Percentiles rank a stretch among this genome's conserved stretches.
These are phyloP conservation scores for Copsychus sechellarum DNA, from an alignment of 2,113 vertebrate species.

Conservation along the genomic window DNA sequence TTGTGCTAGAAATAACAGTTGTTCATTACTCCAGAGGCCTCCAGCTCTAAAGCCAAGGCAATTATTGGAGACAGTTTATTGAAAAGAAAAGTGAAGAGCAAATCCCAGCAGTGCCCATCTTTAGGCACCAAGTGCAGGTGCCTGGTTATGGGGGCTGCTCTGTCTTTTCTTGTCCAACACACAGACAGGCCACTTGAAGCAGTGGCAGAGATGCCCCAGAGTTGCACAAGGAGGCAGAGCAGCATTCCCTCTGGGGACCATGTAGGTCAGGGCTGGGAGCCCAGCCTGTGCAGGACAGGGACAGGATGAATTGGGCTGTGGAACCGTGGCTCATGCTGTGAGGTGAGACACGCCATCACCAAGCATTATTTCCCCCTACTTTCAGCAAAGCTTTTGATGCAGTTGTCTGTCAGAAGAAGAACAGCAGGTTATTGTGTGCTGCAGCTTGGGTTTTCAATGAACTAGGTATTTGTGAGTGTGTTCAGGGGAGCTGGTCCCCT, in stretches of 20 bases:
- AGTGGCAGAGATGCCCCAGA: not conserved
- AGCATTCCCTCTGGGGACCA: not conserved
- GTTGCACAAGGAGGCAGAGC: not conserved
- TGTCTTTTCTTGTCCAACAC: not conserved
- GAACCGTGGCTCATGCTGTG: rapidly evolving
- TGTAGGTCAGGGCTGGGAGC: not conserved
- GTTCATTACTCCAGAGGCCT: constrained; percentile 35
- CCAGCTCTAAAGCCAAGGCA: constrained; percentile 11
- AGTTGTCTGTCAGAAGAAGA: not conserved
- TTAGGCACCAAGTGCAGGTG: not conserved
- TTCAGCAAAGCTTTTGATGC: not conserved
- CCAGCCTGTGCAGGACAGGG: rapidly evolving
- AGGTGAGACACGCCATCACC: rapidly evolving
- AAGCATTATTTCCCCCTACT: not conserved
- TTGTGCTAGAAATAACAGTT: constrained; percentile 46
- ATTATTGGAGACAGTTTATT: not conserved
- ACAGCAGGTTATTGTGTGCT: not conserved
- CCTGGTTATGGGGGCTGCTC: not conserved
- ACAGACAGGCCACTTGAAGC: not conserved
- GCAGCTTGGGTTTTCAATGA: not conserved
- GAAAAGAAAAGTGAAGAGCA: constrained; percentile 3
- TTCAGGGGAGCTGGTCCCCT: not conserved
- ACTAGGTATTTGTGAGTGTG: not conserved
- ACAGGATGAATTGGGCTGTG: not conserved
- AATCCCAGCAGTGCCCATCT: not conserved